Percentiles rank a stretch among this genome's conserved stretches.
phyloP scores from a whole-genome alignment of 2,113 vertebrate genomes.

The Mystacornis crossleyi region DNA sequence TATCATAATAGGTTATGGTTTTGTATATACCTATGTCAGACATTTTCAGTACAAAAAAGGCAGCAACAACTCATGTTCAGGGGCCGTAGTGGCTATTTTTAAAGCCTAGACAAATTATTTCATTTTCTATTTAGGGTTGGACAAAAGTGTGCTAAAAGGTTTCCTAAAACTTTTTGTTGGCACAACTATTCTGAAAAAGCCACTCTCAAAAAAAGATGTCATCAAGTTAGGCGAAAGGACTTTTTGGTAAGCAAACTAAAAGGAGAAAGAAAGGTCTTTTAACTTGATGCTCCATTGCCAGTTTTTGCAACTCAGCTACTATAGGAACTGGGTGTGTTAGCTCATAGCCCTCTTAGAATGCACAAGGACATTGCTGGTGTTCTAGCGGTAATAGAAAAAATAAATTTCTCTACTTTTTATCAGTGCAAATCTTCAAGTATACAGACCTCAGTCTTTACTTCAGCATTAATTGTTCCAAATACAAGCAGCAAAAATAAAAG shows the following conservation, averaged over 20 bases:
- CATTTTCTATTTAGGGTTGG: neutral
- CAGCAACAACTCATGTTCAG: neutral
- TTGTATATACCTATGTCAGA: neutral
- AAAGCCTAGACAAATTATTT: neutral
- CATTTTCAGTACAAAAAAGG: neutral
- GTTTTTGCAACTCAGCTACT: neutral
- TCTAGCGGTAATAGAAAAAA: neutral
- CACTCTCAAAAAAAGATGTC: neutral
- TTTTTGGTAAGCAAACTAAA: neutral
- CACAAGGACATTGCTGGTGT: neutral
- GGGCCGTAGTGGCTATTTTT: neutral
- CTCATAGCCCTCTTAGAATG: neutral
- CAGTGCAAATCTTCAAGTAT: neutral
- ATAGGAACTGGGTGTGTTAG: neutral
- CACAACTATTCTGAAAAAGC: neutral
- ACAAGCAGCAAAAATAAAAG: neutral
- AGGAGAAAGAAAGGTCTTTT: neutral
- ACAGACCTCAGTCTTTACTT: neutral
- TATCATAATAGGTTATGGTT: neutral
- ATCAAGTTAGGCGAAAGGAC: neutral
- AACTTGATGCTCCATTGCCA: neutral
- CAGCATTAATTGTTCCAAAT: neutral
- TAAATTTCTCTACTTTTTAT: neutral
- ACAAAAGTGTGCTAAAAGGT: neutral
- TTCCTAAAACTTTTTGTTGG: neutral